Conservation (phyloP, 1,140 invertebrate genomes). For the Zaprionus camerounensis region DNA sequence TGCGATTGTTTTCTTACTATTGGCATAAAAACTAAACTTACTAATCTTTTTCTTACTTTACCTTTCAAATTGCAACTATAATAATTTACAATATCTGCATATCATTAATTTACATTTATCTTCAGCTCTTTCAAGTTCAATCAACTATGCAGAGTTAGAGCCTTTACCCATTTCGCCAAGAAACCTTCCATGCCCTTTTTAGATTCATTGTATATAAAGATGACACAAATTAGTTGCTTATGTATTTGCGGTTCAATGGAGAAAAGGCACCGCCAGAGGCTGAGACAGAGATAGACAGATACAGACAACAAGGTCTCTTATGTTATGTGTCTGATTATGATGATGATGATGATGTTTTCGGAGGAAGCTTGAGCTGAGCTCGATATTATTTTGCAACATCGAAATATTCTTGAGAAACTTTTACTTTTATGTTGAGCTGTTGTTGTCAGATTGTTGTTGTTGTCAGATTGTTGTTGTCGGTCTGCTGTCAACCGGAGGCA, state of each 20-base stretch:
- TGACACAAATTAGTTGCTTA: slow-evolving; percentile 49
- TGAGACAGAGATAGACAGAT: background rate
- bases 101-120: background rate
- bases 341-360: background rate
- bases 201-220: slow-evolving; percentile 20
- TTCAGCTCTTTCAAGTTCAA: background rate
- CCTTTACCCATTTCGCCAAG: background rate
- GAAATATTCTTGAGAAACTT: slow-evolving; percentile 57
- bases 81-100: background rate
- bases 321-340: background rate
- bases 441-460: background rate
- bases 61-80: background rate
- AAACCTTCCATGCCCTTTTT: background rate
- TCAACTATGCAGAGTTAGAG: background rate
- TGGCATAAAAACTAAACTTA: background rate
- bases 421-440: slow-evolving; percentile 59
- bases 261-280: background rate
- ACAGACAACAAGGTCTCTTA: background rate
- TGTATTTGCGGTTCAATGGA: slow-evolving; percentile 50
- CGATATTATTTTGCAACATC: slow-evolving; percentile 2
- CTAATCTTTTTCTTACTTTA: background rate
- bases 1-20: too few relatives aligned
- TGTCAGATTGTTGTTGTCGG: background rate
- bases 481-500: slow-evolving; percentile 8
- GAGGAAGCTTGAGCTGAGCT: background rate